These are phyloP conservation scores for Acleris emargana DNA, from an alignment of 2,888 invertebrate genomes.

Conservation along the genomic window DNA sequence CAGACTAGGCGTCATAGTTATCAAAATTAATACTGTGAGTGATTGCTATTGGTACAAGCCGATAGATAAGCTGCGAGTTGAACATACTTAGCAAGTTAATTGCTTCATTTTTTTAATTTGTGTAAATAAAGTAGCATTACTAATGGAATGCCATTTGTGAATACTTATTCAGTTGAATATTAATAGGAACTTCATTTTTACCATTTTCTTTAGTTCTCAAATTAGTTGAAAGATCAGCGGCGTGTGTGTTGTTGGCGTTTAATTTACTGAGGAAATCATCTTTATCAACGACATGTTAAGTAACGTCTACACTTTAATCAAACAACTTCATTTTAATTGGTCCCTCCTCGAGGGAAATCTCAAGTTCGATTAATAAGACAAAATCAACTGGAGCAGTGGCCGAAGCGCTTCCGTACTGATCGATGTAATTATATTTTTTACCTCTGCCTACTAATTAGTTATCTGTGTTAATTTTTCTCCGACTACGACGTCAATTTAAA, in stretches of 20 bases:
- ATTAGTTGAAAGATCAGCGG: conserved; percentile 48
- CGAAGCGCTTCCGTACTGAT: conserved; percentile 56
- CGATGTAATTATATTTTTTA: conserved; percentile 59
- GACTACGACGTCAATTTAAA: conserved; percentile 11
- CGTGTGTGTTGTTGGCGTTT: conserved; percentile 55
- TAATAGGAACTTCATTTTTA: conserved; percentile 43
- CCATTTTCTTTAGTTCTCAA: conserved; percentile 41
- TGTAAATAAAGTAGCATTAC: conserved; percentile 9
- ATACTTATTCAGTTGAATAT: conserved; percentile 51
- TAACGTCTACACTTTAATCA: conserved; percentile 68
- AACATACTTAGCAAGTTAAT: conserved; percentile 42
- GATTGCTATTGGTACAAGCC: conserved; percentile 63
- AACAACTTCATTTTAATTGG: conserved; percentile 69
- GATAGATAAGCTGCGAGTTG: conserved; percentile 58
- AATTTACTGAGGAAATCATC: conserved; percentile 61
- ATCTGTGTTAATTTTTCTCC: conserved; percentile 35
- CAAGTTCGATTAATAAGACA: conserved; percentile 68
- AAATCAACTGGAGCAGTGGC: conserved; percentile 62
- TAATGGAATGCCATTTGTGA: conserved; percentile 19
- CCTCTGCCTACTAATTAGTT: conserved; percentile 50
- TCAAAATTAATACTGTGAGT: conserved; percentile 78
- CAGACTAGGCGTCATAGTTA: conserved; percentile 70
- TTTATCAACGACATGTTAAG: conserved; percentile 64
- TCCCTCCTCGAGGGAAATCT: conserved; percentile 58
- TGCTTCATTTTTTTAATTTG: conserved; percentile 34